These are phyloP conservation scores for Mylabris sibirica DNA, from an alignment of 2,888 invertebrate genomes.

Conservation along the genomic window DNA sequence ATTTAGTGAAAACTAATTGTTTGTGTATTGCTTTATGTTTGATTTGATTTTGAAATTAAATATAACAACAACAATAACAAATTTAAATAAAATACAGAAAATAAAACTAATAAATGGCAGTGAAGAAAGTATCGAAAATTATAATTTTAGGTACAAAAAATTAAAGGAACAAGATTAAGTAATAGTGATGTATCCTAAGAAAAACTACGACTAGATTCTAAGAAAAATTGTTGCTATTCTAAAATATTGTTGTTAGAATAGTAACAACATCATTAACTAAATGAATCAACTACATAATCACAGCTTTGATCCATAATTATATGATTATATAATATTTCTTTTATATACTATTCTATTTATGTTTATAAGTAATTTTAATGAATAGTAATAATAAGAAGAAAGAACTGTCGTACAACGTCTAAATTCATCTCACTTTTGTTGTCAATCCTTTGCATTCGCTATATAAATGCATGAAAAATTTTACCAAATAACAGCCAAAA, in stretches of 20 bases:
- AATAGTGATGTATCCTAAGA: slow-evolving; percentile 23
- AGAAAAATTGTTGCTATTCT: slow-evolving; percentile 21
- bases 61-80: background rate
- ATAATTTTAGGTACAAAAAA: slow-evolving; percentile 43
- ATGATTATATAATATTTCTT: slow-evolving; percentile 36
- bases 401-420: slow-evolving; percentile 57
- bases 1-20: slow-evolving; percentile 22
- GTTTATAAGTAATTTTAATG: slow-evolving; percentile 48
- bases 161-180: slow-evolving; percentile 20
- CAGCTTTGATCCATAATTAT: slow-evolving; percentile 57
- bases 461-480: slow-evolving; percentile 58
- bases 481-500: slow-evolving; percentile 60
- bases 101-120: slow-evolving; percentile 49
- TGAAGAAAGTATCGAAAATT: slow-evolving; percentile 50
- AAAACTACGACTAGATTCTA: slow-evolving; percentile 49
- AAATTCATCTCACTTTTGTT: slow-evolving; percentile 63
- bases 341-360: slow-evolving; percentile 37
- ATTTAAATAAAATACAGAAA: slow-evolving; percentile 14
- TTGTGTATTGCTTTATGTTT: slow-evolving; percentile 44
- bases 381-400: slow-evolving; percentile 36
- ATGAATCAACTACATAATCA: slow-evolving; percentile 54
- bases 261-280: slow-evolving; percentile 50
- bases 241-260: slow-evolving; percentile 8
- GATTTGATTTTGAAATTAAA: background rate
- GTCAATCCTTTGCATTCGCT: slow-evolving; percentile 59